Base-by-base conservation (phyloP, 2,797 vertebrate species). In the Phalloptychus januarius region DNA sequence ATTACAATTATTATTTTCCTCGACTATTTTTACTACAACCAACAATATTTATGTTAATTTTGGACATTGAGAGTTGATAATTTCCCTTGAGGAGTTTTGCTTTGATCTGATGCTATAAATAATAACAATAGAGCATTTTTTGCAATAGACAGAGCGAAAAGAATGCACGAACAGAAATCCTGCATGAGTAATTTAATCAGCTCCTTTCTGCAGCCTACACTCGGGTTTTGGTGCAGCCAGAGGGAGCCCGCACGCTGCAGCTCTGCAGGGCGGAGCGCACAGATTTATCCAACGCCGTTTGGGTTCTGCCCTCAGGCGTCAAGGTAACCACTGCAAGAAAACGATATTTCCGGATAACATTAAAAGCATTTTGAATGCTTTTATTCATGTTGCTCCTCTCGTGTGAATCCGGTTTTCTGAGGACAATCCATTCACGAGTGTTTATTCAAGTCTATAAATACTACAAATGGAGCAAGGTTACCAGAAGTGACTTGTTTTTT, bases 201-300 rank as follows among this genome's bases (percentile, higher is more conserved):
- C 5, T 25, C 38, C 4, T 67, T 25, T 25, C 18, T 23, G 63
- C 36, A 20, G 36, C 8, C 20, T 38, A 4, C 38, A 7, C 48
- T 45, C 1, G 23, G 52, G 85, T 50, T 23, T 38, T 31, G 69
- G 79, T 76, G 58, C 91, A 93, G 89, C 87, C 91, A 95, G 94
- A 92, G 92, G 93, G 92, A 87, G 94, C 94, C 84, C 86, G 89
- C 87, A 91, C 76, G 61, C 86, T 87, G 87, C 31, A 69, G 81
- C 79, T 87, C 45, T 70, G 38, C 83, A 84, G 89, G 88, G 85
- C 85, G 79, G 90, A 81, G 86, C 87, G 79, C 82, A 63, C 69
- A 65, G 72, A 73, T 87, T 87, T 84, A 86, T 72, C 65, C 77
- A 90, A 83, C 79, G 84, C 79, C 72, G 74, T 70, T 81, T 78